These are phyloP conservation scores for Scelioninae gen. 1 DNA, from an alignment of 2,888 invertebrate genomes.

Conservation along the genomic window DNA sequence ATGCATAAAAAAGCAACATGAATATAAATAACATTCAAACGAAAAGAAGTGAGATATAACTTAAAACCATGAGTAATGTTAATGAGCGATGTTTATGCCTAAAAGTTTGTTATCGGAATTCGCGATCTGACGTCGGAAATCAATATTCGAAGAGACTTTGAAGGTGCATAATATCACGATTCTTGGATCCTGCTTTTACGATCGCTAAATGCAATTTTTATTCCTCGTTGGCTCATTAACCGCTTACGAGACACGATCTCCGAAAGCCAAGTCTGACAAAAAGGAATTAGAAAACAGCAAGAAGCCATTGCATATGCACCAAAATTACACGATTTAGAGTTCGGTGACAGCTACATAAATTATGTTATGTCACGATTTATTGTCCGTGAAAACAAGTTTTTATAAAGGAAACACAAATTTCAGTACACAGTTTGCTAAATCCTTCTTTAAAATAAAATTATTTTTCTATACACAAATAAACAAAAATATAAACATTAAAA, in stretches of 20 bases:
- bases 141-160: constrained; percentile 55
- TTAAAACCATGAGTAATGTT: constrained; percentile 13
- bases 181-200: constrained; percentile 50
- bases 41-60: neutral
- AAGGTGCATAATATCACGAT: constrained; percentile 50
- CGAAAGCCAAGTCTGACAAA: constrained; percentile 32
- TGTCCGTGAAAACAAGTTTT: constrained; percentile 7
- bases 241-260: constrained; percentile 34
- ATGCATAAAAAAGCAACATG: too few relatives aligned
- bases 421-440: too few relatives aligned
- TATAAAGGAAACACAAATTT: neutral
- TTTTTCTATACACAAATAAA: too few relatives aligned
- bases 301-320: constrained; percentile 36
- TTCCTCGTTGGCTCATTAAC: constrained; percentile 63
- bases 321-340: constrained; percentile 43
- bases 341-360: constrained; percentile 44
- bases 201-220: constrained; percentile 64
- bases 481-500: too few relatives aligned
- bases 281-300: constrained; percentile 47
- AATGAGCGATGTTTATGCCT: constrained; percentile 46
- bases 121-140: constrained; percentile 57
- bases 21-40: too few relatives aligned
- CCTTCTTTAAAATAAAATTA: too few relatives aligned
- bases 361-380: constrained; percentile 36
- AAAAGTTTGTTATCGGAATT: constrained; percentile 48